These are phyloP conservation scores for Amphipyra berbera DNA, from an alignment of 2,888 invertebrate species.

Conservation along the genomic window DNA sequence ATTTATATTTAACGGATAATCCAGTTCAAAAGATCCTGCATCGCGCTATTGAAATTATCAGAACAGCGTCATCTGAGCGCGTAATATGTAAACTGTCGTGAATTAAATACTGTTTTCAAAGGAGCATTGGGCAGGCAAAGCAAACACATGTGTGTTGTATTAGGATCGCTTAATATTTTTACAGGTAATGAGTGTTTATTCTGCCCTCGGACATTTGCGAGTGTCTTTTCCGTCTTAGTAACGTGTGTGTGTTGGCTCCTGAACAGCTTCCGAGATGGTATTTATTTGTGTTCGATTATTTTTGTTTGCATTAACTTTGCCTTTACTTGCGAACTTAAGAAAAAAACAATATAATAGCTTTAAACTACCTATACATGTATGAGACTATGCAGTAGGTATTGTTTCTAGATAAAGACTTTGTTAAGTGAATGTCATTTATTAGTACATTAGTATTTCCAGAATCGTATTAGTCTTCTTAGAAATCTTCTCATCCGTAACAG, in stretches of 20 bases:
- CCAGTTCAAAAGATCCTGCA: slow-evolving; percentile 11
- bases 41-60: slow-evolving; percentile 27
- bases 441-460: too few relatives aligned
- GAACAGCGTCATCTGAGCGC: slow-evolving; percentile 5
- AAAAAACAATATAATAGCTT: too few relatives aligned
- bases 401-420: too few relatives aligned
- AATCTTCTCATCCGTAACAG: neutral
- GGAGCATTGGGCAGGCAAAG: neutral
- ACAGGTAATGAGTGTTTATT: slow-evolving; percentile 9
- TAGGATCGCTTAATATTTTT: slow-evolving; percentile 17
- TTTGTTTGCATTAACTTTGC: neutral
- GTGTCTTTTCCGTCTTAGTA: neutral
- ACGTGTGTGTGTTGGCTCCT: neutral
- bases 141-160: slow-evolving; percentile 11
- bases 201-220: neutral
- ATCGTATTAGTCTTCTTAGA: neutral
- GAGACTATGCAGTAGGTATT: too few relatives aligned
- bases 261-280: neutral
- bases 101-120: slow-evolving; percentile 1
- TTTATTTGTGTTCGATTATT: slow-evolving; percentile 2
- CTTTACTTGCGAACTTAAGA: neutral
- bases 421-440: too few relatives aligned
- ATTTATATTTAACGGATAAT: slow-evolving; percentile 39
- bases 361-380: too few relatives aligned
- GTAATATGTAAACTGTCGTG: neutral